Evolutionary conservation across 2,888 invertebrate genomes (phyloP).

Genomic region (Oscheius sp.): DNA sequence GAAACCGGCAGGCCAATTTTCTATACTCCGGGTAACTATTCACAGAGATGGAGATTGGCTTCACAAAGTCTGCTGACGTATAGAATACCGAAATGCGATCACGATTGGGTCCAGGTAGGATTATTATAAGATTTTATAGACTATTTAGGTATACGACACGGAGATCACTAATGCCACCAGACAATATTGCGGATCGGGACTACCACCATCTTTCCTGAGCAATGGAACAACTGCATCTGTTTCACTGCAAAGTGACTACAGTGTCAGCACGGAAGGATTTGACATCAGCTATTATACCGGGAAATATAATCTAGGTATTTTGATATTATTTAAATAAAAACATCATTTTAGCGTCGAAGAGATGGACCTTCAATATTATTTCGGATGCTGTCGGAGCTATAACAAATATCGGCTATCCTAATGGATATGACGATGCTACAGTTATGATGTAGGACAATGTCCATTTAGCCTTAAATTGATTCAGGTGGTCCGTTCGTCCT

Average conservation of each 20-base stretch:
- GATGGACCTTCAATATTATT: constrained; percentile 3
- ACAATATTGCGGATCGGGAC: constrained; percentile 49
- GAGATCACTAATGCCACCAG: background rate
- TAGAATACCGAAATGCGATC: constrained; percentile 25
- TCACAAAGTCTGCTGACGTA: background rate
- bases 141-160: constrained; percentile 24
- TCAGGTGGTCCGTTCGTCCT: constrained; percentile 22
- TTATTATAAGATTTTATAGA: background rate
- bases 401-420: constrained; percentile 62
- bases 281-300: constrained; percentile 59
- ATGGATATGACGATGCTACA: constrained; percentile 44
- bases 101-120: constrained; percentile 23
- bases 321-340: background rate
- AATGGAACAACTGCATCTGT: constrained; percentile 2
- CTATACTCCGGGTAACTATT: background rate
- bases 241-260: constrained; percentile 50
- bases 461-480: background rate
- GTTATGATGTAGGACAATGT: constrained; percentile 42
- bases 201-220: constrained; percentile 45
- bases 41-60: background rate
- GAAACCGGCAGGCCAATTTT: constrained; percentile 17
- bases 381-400: constrained; percentile 51
- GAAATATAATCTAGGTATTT: constrained; percentile 20
- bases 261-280: constrained; percentile 52
- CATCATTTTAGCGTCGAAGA: constrained; percentile 1